Evolutionary conservation across 2,888 invertebrate species (phyloP).

Genomic region (Eilema sororculum): DNA sequence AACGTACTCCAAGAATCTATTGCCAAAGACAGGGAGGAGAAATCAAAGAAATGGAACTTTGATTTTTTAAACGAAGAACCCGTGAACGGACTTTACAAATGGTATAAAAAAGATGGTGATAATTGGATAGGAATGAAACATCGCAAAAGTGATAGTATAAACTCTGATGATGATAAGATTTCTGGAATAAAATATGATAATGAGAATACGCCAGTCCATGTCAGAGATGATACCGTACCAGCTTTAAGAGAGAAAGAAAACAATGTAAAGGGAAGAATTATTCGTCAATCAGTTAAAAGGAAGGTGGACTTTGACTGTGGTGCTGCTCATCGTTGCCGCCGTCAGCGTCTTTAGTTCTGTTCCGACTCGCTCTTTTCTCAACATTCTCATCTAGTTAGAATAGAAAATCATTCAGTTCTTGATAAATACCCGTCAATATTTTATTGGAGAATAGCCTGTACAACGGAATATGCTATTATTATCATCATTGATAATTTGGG

Average conservation of each 20-base stretch:
- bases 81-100: constrained; percentile 78
- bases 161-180: constrained; percentile 1
- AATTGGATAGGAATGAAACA: constrained; percentile 60
- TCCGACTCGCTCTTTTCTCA: background rate
- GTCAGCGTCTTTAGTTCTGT: background rate
- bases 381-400: background rate
- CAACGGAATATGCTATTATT: background rate
- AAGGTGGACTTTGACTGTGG: constrained; percentile 53
- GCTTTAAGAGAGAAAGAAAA: constrained; percentile 1
- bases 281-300: constrained; percentile 53
- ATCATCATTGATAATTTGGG: background rate
- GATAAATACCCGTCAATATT: background rate
- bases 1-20: constrained; percentile 66
- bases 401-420: background rate
- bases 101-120: constrained; percentile 65
- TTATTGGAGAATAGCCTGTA: background rate
- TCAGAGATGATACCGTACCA: constrained; percentile 38
- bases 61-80: constrained; percentile 84
- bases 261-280: constrained; percentile 36
- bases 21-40: constrained; percentile 58
- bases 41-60: constrained; percentile 84
- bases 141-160: constrained; percentile 10
- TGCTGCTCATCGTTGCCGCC: background rate
- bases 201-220: constrained; percentile 63
- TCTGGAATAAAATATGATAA: constrained; percentile 52